Base-by-base conservation (phyloP, 2,888 invertebrate genomes). In the Cheilosia vulpina region DNA sequence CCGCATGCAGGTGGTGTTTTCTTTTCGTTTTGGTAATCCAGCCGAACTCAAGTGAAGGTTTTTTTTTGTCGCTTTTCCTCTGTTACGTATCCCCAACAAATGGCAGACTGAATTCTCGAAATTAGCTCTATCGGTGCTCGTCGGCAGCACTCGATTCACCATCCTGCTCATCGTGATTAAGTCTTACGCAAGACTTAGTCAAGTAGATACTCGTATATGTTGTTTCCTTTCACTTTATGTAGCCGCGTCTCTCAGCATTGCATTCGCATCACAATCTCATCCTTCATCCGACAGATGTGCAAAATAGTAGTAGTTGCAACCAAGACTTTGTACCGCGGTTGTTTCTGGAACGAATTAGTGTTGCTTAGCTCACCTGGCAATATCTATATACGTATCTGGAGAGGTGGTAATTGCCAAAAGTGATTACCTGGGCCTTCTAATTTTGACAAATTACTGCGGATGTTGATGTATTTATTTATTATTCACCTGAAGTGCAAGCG, bases 91-190 rank as follows among this genome's bases (percentile, higher is more conserved):
- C 65, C 55, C 27, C 31, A 78, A 69, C 68, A 83, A 78, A 83
- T 83, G 52, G 73, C 58, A 69, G 47, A 71, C 31, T 60, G 69
- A 75, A 69, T 79, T 84, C 69, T 75, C 27, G 41, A 84, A 79
- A 84, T 78, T 58, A 84, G 45, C 58, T 63, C 69, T 63, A 75
- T 81, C 57, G 69, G 53, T 24, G 43, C 41, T 13, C n/a, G 21
- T 50, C 50, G 34, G 43, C 34, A 15, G 31, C 41, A 47, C 27
- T n/a, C 27, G 17, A 50, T 52, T 72, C 34, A 47, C 19, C 83
- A 45, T 73, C 83, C 83, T 78, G 78, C 62, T 78, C 73, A 68
- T 84, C 83, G 75, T 84, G 83, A 84, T 84, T 77, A 79, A 65
- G 45, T 79, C 57, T 84, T 84, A 84, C 65, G 79, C 65, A 84